Percentiles rank a stretch among this genome's conserved stretches.
These are phyloP conservation scores for Ophraella communa DNA, from an alignment of 2,888 invertebrate species.

Conservation along the genomic window DNA sequence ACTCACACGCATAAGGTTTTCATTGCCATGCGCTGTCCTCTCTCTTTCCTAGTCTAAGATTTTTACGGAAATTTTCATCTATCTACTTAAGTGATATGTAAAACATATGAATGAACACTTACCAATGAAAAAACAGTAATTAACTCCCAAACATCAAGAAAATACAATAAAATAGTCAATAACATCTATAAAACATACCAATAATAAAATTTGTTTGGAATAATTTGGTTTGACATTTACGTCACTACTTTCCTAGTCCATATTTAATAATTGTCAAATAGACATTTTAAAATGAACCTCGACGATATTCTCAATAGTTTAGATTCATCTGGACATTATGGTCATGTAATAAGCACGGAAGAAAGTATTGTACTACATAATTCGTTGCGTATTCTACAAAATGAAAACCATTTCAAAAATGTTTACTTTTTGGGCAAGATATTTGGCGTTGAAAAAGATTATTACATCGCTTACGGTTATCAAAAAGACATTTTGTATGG, in stretches of 20 bases:
- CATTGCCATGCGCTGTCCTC: too few species aligned
- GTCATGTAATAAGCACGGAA: slow-evolving; percentile 75
- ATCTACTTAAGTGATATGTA: too few species aligned
- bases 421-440: slow-evolving; percentile 89
- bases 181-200: too few species aligned
- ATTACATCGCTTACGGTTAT: slow-evolving; percentile 84
- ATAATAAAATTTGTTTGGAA: too few species aligned
- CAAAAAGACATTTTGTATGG: slow-evolving; percentile 74
- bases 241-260: neutral
- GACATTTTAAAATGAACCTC: slow-evolving; percentile 62
- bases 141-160: too few species aligned
- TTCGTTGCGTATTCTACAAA: slow-evolving; percentile 78
- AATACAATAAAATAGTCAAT: too few species aligned
- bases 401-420: slow-evolving; percentile 82
- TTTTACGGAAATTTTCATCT: too few species aligned
- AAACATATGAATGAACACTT: too few species aligned
- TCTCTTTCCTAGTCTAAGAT: too few species aligned
- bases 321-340: slow-evolving; percentile 67
- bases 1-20: too few species aligned
- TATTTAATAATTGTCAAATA: slow-evolving; percentile 15
- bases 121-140: too few species aligned
- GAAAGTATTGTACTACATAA: slow-evolving; percentile 76
- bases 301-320: slow-evolving; percentile 62
- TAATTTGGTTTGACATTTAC: too few species aligned
- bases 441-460: slow-evolving; percentile 76